phyloP scores from a whole-genome alignment of 2,113 vertebrate species.

The Poicephalus meyeri region DNA sequence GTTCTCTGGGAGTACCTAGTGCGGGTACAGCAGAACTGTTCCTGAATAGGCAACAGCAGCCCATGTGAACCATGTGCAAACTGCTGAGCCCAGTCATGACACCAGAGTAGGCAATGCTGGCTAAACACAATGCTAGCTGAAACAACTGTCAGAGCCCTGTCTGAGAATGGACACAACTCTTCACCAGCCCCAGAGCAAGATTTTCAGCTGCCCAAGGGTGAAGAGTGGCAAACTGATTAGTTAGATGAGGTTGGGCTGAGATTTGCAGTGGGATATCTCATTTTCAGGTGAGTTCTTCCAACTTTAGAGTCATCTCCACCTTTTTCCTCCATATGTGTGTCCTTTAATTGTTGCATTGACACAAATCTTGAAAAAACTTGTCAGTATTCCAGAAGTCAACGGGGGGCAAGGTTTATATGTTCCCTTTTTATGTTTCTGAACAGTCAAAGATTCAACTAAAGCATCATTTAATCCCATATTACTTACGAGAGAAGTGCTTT shows the following conservation, averaged over 20 bases:
- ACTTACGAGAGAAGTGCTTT: neutral
- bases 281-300: rapidly evolving
- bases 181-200: neutral
- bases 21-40: neutral
- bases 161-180: rapidly evolving
- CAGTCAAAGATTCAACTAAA: neutral
- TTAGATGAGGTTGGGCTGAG: neutral
- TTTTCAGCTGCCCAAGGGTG: neutral
- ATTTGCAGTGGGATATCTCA: neutral
- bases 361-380: neutral
- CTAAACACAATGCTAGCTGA: rapidly evolving
- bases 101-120: rapidly evolving
- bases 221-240: neutral
- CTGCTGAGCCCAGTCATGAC: neutral
- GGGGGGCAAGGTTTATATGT: neutral
- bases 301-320: neutral
- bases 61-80: rapidly evolving
- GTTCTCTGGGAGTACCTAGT: neutral
- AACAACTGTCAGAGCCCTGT: neutral
- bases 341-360: neutral
- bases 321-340: neutral
- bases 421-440: neutral
- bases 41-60: neutral
- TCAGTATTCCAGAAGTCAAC: neutral
- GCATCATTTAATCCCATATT: neutral